phyloP scores from a whole-genome alignment of 2,888 invertebrate species.

The Serrognathus titanus region DNA sequence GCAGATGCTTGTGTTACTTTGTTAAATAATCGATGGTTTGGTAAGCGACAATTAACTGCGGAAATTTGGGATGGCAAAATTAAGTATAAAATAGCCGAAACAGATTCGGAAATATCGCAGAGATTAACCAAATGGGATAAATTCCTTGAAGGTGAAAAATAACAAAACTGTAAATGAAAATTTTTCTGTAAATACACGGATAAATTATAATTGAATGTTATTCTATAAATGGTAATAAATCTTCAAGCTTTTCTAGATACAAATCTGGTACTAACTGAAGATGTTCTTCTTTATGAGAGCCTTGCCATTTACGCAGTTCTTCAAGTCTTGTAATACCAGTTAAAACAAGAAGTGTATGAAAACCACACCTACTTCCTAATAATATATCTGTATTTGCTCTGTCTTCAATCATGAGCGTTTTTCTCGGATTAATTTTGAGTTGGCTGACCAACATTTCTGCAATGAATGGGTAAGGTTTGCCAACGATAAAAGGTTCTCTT shows the following conservation, averaged over 20 bases:
- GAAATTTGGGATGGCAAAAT: slow-evolving; percentile 95
- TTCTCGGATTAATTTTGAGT: slow-evolving; percentile 71
- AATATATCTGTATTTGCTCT: slow-evolving; percentile 91
- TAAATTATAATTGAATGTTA: neutral
- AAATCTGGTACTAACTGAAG: slow-evolving; percentile 69
- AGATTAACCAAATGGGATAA: slow-evolving; percentile 86
- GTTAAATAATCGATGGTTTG: slow-evolving; percentile 88
- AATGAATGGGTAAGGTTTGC: slow-evolving; percentile 86
- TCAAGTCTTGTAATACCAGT: slow-evolving; percentile 72
- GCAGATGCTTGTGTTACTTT: slow-evolving; percentile 87
- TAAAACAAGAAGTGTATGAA: slow-evolving; percentile 83
- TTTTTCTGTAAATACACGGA: neutral
- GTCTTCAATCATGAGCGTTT: slow-evolving; percentile 91
- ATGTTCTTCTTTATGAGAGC: slow-evolving; percentile 56
- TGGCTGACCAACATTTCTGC: slow-evolving; percentile 67
- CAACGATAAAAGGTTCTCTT: slow-evolving; percentile 76
- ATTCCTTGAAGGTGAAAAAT: slow-evolving; percentile 60
- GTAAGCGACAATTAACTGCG: slow-evolving; percentile 78
- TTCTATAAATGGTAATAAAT: slow-evolving; percentile 58
- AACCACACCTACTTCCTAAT: slow-evolving; percentile 83
- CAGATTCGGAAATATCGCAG: slow-evolving; percentile 78
- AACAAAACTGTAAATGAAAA: no score
- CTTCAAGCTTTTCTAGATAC: slow-evolving; percentile 68
- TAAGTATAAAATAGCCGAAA: slow-evolving; percentile 81
- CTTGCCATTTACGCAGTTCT: slow-evolving; percentile 57